Evolutionary conservation across 2,797 vertebrate species (phyloP), one percentile per base, ranked within the genome.

Genomic region (Glyptemys insculpta): DNA sequence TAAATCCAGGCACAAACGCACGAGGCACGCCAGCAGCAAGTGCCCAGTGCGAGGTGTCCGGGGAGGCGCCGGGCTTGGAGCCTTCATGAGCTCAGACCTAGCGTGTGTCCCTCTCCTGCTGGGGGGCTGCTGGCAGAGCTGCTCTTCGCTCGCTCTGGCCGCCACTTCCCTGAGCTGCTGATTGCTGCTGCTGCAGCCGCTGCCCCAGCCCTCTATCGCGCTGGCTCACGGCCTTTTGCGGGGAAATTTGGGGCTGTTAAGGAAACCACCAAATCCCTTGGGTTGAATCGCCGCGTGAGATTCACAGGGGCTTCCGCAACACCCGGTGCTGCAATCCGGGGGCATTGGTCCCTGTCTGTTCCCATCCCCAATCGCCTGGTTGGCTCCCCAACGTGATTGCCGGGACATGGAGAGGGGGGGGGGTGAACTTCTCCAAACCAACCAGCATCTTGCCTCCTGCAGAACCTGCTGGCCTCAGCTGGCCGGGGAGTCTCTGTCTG

Each of bases 401-500:
- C 47, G 62, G 49, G 8, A 31, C 15, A 56, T 54, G 53, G 47
- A 29, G 14, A 8, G 25, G 3, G 12, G 23, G 59, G 19, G 23
- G 9, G 18, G 12, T 31, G 21, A 18, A 18, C 34, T 52, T 72
- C 49, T 53, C 47, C 56, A 53, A 34, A n/a, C 34, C 62, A 52
- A 25, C 34, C 25, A 15, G 62, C n/a, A 81, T 90, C 88, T 90
- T 83, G 85, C 41, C 49, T 95, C 92, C 90, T 94, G 68, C 96
- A 88, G 92, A 94, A 84, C 91, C 9, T 83, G 92, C 89, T 93
- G 96, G 95, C 94, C 93, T 94, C 78, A 27, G 59, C 31, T 34
- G 59, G 68, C 94, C 85, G 9, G 41, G 74, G 62, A 50, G 82
- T 52, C 41, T 44, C 94, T 85, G 92, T 59, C 93, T 89, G 68